phyloP scores from a whole-genome alignment of 2,797 vertebrate genomes.

The Pteronotus mesoamericanus region DNA sequence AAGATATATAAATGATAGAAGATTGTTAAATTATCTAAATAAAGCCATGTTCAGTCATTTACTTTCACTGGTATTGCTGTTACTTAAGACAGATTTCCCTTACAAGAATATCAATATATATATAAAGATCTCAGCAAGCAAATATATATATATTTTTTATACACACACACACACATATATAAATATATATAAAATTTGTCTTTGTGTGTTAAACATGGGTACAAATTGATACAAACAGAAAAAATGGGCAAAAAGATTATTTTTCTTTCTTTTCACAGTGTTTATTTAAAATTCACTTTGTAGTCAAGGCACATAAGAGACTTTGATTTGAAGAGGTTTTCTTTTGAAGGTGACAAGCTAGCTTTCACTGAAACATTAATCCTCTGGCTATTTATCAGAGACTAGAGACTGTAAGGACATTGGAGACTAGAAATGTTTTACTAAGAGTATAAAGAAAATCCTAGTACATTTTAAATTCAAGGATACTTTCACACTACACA shows the following conservation, averaged over 20 bases:
- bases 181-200: not conserved
- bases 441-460: conserved; percentile 15
- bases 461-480: not conserved
- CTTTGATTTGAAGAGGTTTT: conserved; percentile 55
- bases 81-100: not conserved
- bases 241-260: not conserved
- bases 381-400: conserved; percentile 66
- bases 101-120: not conserved
- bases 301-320: conserved; percentile 10
- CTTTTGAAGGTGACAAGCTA: conserved; percentile 50
- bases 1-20: not conserved
- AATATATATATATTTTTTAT: not conserved
- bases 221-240: not conserved
- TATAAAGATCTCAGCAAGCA: not conserved
- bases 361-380: conserved; percentile 61
- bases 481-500: not conserved
- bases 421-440: conserved; percentile 18
- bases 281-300: conserved; percentile 59
- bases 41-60: not conserved
- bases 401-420: not conserved
- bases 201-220: not conserved
- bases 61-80: not conserved
- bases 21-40: not conserved
- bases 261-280: conserved; percentile 7
- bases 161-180: not conserved